These are phyloP conservation scores for Hippasteria phrygiana DNA, from an alignment of 53 echinoderm and acorn worm species.

Conservation along the genomic window DNA sequence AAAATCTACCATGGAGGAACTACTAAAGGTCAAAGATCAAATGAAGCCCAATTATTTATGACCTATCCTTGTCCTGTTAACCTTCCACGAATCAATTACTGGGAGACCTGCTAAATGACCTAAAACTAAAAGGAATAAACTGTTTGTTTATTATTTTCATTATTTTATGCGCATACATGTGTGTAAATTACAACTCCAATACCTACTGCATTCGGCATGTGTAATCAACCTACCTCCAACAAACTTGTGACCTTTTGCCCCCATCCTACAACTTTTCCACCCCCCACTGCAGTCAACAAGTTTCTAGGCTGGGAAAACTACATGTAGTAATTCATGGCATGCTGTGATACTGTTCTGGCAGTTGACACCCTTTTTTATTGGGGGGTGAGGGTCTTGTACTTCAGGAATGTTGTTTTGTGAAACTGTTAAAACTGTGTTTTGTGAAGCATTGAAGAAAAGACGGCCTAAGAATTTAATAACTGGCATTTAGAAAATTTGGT, in stretches of 20 bases:
- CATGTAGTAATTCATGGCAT: background rate
- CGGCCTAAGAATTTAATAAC: too few relatives aligned
- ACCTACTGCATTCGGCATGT: too few relatives aligned
- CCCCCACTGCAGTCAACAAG: background rate
- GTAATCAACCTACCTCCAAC: background rate
- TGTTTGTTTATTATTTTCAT: too few relatives aligned
- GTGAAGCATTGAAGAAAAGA: too few relatives aligned
- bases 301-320: background rate
- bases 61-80: background rate
- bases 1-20: too few relatives aligned
- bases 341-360: background rate
- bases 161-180: too few relatives aligned
- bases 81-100: background rate
- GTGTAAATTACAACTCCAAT: too few relatives aligned
- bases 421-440: too few relatives aligned
- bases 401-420: too few relatives aligned
- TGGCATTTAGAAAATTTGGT: too few relatives aligned
- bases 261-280: background rate
- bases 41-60: conserved; percentile 9
- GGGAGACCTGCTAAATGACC: background rate
- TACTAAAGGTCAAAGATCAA: background rate
- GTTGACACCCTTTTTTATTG: background rate
- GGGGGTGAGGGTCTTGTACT: too few relatives aligned
- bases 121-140: too few relatives aligned
- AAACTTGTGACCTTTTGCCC: background rate